These are phyloP conservation scores for Gulo gulo DNA, from an alignment of 2,113 vertebrate species.

Conservation along the genomic window DNA sequence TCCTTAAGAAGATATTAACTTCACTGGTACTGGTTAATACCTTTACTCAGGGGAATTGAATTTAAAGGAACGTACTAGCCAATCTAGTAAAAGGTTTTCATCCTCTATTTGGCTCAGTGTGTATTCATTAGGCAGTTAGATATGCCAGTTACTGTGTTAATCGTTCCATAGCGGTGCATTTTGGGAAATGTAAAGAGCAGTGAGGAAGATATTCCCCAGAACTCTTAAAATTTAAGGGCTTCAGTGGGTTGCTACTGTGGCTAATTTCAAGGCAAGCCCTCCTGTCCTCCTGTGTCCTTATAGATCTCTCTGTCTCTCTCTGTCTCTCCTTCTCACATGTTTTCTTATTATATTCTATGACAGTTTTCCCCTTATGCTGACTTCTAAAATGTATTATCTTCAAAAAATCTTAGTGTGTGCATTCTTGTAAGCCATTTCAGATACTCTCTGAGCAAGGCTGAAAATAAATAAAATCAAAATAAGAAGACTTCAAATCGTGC, in stretches of 20 bases:
- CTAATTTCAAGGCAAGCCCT: neutral
- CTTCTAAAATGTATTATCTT: neutral
- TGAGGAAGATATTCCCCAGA: neutral
- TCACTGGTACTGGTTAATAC: neutral
- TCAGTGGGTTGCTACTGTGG: neutral
- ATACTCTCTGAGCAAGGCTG: neutral
- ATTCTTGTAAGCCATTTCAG: neutral
- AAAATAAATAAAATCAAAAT: conserved; percentile 36
- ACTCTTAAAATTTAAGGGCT: neutral
- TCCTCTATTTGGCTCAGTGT: neutral
- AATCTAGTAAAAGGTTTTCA: neutral
- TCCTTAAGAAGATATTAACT: neutral
- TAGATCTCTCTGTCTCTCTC: neutral
- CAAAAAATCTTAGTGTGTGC: neutral
- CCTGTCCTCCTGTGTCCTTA: neutral
- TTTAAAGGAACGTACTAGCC: neutral
- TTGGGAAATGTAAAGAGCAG: neutral
- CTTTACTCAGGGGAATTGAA: neutral
- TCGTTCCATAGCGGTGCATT: neutral
- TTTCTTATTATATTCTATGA: neutral
- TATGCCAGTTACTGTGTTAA: neutral
- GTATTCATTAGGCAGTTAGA: neutral
- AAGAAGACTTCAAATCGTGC: neutral
- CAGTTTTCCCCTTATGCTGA: neutral
- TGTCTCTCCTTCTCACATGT: neutral